Evolutionary conservation across 2,888 invertebrate species (phyloP).

Genomic region (Sialis lutaria): DNA sequence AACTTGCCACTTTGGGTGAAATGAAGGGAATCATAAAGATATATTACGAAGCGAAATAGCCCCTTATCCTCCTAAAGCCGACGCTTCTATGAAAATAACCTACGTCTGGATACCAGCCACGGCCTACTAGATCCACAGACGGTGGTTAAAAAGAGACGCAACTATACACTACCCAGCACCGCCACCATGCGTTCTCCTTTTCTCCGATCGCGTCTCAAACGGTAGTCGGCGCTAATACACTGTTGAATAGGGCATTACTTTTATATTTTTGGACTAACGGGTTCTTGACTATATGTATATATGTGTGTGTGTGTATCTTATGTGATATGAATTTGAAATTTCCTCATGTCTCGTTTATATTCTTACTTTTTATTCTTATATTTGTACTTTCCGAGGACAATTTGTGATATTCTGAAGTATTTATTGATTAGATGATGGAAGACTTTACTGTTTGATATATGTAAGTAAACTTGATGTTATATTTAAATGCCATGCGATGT

Average conservation of each 20-base stretch:
- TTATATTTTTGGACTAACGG: background rate
- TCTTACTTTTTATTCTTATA: background rate
- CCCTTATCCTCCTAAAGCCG: background rate
- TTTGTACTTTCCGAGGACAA: too few relatives aligned
- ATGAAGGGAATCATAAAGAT: conserved; percentile 1
- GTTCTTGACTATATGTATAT: background rate
- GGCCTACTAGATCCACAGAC: background rate
- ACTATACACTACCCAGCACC: background rate
- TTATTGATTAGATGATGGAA: too few relatives aligned
- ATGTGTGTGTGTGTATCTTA: background rate
- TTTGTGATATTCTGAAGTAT: too few relatives aligned
- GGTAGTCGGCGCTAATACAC: background rate
- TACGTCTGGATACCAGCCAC: background rate
- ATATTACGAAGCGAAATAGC: background rate
- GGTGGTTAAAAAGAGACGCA: background rate
- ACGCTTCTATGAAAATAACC: background rate
- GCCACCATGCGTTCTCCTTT: background rate
- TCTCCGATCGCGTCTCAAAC: background rate
- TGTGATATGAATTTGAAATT: background rate
- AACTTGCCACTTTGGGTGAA: background rate
- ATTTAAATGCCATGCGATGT: too few relatives aligned
- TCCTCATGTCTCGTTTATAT: background rate
- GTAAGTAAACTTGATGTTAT: too few relatives aligned
- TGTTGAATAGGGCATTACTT: background rate
- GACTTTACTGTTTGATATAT: too few relatives aligned